Conservation (phyloP, 1,140 invertebrate species). For the Hyles euphorbiae region DNA sequence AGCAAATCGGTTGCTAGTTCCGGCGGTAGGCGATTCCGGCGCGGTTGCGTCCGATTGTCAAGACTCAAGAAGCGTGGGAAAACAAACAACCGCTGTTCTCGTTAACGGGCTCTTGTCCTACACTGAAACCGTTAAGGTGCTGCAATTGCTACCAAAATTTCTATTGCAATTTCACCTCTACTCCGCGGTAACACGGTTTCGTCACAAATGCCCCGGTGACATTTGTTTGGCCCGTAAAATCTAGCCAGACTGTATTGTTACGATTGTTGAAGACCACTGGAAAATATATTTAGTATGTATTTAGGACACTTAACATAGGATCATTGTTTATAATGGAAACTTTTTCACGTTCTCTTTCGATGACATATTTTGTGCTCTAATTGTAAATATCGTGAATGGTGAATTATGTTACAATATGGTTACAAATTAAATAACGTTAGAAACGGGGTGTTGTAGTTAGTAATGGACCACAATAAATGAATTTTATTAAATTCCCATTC, state of each 20-base stretch:
- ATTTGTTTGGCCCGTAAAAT: conserved; percentile 29
- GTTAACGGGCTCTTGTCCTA: conserved; percentile 49
- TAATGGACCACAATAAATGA: background rate
- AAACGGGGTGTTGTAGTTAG: too few species aligned
- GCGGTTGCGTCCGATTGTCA: conserved; percentile 29
- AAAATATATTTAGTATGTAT: conserved; percentile 24
- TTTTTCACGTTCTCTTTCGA: too few species aligned
- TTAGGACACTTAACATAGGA: conserved; percentile 20
- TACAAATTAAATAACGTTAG: too few species aligned
- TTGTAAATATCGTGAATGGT: too few species aligned
- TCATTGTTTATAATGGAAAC: too few species aligned
- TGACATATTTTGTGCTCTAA: too few species aligned
- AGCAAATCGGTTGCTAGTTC: conserved; percentile 24
- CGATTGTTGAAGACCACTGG: conserved; percentile 24
- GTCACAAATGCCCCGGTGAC: background rate
- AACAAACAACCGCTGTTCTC: conserved; percentile 50
- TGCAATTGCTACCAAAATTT: conserved; percentile 22
- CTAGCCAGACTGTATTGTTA: conserved; percentile 19
- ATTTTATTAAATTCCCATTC: conserved; percentile 23
- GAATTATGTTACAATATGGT: too few species aligned
- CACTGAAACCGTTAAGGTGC: conserved; percentile 26
- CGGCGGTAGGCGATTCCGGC: conserved; percentile 10
- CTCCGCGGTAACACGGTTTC: conserved; percentile 7
- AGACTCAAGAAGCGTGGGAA: conserved; percentile 55
- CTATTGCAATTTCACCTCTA: conserved; percentile 29